These are phyloP conservation scores for Puffinus mauretanicus DNA, from an alignment of 2,113 vertebrate species.

Conservation along the genomic window DNA sequence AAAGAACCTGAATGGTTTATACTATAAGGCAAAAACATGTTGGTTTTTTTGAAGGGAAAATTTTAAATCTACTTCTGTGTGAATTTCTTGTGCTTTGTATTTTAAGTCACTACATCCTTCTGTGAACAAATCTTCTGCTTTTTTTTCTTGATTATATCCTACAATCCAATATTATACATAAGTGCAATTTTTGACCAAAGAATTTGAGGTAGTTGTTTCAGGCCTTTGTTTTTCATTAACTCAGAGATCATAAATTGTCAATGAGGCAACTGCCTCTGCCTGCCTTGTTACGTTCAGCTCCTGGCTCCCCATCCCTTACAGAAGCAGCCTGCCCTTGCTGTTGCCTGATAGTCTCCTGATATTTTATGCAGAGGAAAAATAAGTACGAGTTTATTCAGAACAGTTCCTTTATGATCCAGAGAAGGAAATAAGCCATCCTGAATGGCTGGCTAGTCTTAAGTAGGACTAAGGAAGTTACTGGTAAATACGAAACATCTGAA, in stretches of 20 bases:
- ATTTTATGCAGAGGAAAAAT: neutral
- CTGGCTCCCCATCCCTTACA: neutral
- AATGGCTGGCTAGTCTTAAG: neutral
- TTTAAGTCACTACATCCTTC: neutral
- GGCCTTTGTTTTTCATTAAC: neutral
- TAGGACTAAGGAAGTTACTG: neutral
- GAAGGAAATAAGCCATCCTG: neutral
- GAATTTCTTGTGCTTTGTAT: neutral
- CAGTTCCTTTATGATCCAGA: neutral
- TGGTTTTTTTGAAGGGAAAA: neutral
- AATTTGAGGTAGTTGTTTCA: neutral
- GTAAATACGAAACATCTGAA: neutral
- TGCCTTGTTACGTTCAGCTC: neutral
- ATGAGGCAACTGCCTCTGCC: neutral
- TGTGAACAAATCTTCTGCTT: neutral
- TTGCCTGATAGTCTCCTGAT: neutral
- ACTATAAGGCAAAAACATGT: neutral
- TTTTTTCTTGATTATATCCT: neutral
- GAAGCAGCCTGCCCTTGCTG: neutral
- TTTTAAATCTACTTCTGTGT: neutral
- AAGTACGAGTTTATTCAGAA: neutral
- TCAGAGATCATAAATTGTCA: neutral
- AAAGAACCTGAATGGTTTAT: neutral
- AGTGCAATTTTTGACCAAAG: neutral
- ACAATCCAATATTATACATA: neutral